Conservation (phyloP, 2,113 vertebrate genomes). For the Silurus glanis region DNA sequence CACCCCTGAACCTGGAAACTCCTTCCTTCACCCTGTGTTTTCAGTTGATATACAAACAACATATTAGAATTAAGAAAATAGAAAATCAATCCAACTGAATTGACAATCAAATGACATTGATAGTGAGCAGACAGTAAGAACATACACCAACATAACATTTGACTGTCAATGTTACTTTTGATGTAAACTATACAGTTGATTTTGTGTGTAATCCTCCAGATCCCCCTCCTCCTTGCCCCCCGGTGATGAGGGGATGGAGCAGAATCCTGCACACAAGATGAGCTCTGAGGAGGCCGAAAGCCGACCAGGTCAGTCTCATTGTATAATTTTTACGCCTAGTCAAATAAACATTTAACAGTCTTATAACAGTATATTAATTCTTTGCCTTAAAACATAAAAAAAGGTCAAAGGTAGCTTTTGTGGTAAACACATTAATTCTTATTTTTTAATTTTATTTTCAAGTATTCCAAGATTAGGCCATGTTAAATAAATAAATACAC, state of each 20-base stretch:
- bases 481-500: neutral
- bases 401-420: no score
- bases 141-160: neutral
- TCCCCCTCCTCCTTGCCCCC: constrained; percentile 54
- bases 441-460: neutral
- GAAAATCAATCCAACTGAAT: neutral
- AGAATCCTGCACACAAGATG: constrained; percentile 73
- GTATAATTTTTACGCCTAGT: no score
- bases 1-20: neutral
- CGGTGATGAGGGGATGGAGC: constrained; percentile 83
- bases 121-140: neutral
- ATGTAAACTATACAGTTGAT: constrained; percentile 5
- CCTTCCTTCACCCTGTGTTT: neutral
- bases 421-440: no score
- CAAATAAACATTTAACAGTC: neutral
- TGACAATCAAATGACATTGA: neutral
- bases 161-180: neutral
- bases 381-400: neutral
- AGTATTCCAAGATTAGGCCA: neutral
- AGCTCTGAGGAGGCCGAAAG: constrained; percentile 74
- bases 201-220: constrained; percentile 63
- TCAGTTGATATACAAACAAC: neutral
- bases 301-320: constrained; percentile 79
- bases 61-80: neutral
- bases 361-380: neutral